A percentile compares a stretch with the other conserved stretches of the same genome.
Evolutionary conservation across 37 sponge, comb jelly and placozoan species (phyloP).

Genomic region (Cliona cf. orientalis): DNA sequence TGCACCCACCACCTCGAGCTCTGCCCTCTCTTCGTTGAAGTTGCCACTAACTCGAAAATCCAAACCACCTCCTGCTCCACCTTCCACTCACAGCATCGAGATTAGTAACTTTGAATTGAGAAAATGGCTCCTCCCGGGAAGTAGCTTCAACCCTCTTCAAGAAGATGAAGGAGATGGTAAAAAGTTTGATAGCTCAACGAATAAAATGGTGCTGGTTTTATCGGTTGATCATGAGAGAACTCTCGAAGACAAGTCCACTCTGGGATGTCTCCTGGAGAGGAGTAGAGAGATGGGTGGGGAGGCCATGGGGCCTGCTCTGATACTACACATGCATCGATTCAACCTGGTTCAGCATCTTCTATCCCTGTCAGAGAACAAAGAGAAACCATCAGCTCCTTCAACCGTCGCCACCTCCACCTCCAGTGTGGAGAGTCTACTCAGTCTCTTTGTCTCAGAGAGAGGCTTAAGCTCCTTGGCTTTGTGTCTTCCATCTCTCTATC

Average conservation of each 20-base stretch:
- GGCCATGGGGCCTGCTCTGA: too few species aligned
- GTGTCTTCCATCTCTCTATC: slow-evolving; percentile 66
- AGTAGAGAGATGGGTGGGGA: too few species aligned
- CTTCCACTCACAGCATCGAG: slow-evolving; percentile 8
- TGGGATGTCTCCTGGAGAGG: too few species aligned
- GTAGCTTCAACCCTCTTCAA: too few species aligned
- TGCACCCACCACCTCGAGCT: background rate
- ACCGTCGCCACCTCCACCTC: background rate
- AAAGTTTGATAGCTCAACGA: background rate
- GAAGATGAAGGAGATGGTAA: background rate
- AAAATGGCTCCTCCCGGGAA: background rate
- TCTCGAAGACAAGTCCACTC: too few species aligned
- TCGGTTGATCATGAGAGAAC: background rate
- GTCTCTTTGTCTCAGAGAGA: slow-evolving; percentile 39
- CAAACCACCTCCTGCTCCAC: slow-evolving; percentile 1
- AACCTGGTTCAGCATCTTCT: background rate
- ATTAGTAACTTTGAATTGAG: slow-evolving; percentile 7
- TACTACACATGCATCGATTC: too few species aligned
- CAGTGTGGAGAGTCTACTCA: slow-evolving; percentile 1
- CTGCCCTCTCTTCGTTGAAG: too few species aligned
- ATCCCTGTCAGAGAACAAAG: background rate
- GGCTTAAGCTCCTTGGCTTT: slow-evolving; percentile 43
- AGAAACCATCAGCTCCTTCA: background rate
- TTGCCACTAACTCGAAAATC: background rate
- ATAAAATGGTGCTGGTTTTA: background rate